Conservation (phyloP, 1,140 invertebrate genomes). For the Copidosoma floridanum region DNA sequence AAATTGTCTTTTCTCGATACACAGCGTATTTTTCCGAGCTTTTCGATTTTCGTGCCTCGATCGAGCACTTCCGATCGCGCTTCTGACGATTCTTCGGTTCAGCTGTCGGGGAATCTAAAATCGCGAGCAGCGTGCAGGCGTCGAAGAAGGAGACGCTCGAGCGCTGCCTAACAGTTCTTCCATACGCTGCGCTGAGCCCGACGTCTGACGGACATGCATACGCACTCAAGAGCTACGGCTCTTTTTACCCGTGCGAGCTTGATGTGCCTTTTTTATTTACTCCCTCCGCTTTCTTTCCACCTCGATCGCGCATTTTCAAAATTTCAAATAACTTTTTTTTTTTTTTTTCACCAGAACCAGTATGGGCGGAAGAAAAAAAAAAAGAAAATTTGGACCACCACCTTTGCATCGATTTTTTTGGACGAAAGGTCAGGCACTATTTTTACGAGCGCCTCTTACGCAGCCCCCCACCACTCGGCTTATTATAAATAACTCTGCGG, state of each 20-base stretch:
- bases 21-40: too few relatives aligned
- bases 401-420: not conserved
- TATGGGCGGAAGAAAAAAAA: too few relatives aligned
- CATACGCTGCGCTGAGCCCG: conserved; percentile 1
- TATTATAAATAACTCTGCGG: too few relatives aligned
- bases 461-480: not conserved
- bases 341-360: too few relatives aligned
- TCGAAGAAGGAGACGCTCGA: conserved; percentile 8
- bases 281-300: not conserved
- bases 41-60: not conserved
- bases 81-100: conserved; percentile 11
- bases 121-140: conserved; percentile 26
- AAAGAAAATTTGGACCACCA: too few relatives aligned
- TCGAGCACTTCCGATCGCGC: not conserved
- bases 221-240: too few relatives aligned
- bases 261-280: not conserved
- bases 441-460: conserved; percentile 9
- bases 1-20: too few relatives aligned
- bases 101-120: too few relatives aligned
- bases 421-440: not conserved
- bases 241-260: too few relatives aligned
- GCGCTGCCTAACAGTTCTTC: conserved; percentile 20
- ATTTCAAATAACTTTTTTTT: too few relatives aligned
- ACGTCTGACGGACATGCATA: too few relatives aligned
- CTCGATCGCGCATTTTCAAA: too few relatives aligned